phyloP scores from a whole-genome alignment of 2,888 invertebrate genomes.

The Drosophila formosana region DNA sequence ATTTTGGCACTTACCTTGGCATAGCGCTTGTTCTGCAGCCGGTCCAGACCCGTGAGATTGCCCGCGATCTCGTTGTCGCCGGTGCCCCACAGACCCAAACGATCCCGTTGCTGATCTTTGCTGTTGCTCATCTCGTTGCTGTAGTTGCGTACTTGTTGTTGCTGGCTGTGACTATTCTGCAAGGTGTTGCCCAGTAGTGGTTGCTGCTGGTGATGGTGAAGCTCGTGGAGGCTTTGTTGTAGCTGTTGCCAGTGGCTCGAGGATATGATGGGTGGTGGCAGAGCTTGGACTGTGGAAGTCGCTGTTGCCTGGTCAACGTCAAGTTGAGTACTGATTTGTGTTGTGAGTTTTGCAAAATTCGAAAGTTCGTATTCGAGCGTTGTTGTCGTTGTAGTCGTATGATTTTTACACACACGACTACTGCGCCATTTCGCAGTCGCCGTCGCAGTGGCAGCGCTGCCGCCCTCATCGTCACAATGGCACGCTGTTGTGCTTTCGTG shows the following conservation, averaged over 20 bases:
- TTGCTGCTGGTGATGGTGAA: conserved; percentile 49
- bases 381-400: conserved; percentile 83
- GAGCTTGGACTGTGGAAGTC: conserved; percentile 27
- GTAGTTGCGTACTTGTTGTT: conserved; percentile 61
- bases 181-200: conserved; percentile 21
- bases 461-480: conserved; percentile 34
- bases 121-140: conserved; percentile 35
- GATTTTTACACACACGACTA: conserved; percentile 82
- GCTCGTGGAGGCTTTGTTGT: conserved; percentile 57
- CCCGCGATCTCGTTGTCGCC: conserved; percentile 83
- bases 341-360: conserved; percentile 82
- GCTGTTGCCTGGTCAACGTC: conserved; percentile 72
- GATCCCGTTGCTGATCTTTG: conserved; percentile 74
- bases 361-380: conserved; percentile 84
- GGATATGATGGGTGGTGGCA: conserved; percentile 61
- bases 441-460: conserved; percentile 31
- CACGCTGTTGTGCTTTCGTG: conserved; percentile 35
- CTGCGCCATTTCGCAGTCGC: conserved; percentile 63
- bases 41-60: conserved; percentile 80
- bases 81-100: conserved; percentile 81
- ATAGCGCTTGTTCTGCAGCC: conserved; percentile 80
- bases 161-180: conserved; percentile 27
- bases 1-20: conserved; percentile 82
- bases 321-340: conserved; percentile 83
- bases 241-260: conserved; percentile 62